Evolutionary conservation across 2,113 vertebrate species (phyloP).

Genomic region (Forbesichthys agassizii): DNA sequence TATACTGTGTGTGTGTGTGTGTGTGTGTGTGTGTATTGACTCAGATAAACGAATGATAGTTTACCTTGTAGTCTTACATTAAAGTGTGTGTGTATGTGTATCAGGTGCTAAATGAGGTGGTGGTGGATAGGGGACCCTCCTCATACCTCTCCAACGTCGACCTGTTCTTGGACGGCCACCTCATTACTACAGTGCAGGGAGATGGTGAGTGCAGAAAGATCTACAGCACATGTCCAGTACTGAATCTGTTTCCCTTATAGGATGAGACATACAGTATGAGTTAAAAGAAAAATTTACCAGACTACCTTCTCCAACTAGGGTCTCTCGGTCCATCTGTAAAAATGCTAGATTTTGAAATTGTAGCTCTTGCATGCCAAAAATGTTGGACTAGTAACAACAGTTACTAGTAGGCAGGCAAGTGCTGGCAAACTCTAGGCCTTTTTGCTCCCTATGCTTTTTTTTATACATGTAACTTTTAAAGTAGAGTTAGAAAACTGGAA

Average conservation of each 20-base stretch:
- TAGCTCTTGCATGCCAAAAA: too few species aligned
- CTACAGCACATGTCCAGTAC: background rate
- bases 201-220: slow-evolving; percentile 68
- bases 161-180: slow-evolving; percentile 80
- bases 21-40: too few species aligned
- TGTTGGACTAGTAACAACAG: too few species aligned
- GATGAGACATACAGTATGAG: too few species aligned
- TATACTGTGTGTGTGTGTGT: too few species aligned
- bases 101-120: slow-evolving; percentile 82
- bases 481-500: background rate
- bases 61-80: too few species aligned
- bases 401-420: too few species aligned
- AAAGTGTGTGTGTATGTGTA: background rate
- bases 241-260: too few species aligned
- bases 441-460: background rate
- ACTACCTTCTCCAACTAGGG: background rate
- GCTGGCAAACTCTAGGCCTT: background rate
- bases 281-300: too few species aligned
- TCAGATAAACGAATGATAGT: too few species aligned
- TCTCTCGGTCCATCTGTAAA: background rate
- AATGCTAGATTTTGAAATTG: too few species aligned
- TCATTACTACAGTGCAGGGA: slow-evolving; percentile 84
- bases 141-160: slow-evolving; percentile 83
- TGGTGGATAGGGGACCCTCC: slow-evolving; percentile 82
- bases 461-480: too few species aligned